Base-by-base conservation (phyloP, 2,113 vertebrate species). In the Nibea albiflora region DNA sequence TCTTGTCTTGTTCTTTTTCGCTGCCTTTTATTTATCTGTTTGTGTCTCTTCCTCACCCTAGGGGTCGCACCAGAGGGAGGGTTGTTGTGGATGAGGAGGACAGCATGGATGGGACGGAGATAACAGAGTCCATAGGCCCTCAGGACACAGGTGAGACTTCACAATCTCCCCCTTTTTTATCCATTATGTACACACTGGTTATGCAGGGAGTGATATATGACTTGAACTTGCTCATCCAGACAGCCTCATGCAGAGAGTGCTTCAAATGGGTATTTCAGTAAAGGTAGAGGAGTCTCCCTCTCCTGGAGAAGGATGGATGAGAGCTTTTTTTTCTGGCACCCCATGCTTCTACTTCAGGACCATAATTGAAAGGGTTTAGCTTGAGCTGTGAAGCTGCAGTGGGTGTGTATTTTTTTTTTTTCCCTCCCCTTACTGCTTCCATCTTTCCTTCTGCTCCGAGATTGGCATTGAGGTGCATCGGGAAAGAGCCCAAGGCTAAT, bases 41-140 rank as follows among this genome's bases (percentile, higher is more conserved):
- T 83, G 62, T 80, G 5, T 81, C 2, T 61, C 47, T 73, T 80
- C n/a, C 16, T 88, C 47, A 65, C 86, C 83, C 14, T 56, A 98
- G 98, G 96, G 97, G 96, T 96, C 97, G 97, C 90, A 97, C 95
- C 93, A 96, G 96, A 96, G 98, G 97, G 89, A 97, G 95, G 94
- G 91, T 93, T 91, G 67, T 95, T 86, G 94, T 96, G 94, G 98
- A 98, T 92, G 98, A 99, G 95, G 98, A 99, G 90, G 97, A 98
- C 95, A 98, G 97, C 93, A 97, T 96, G 96, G 98, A 99, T 92
- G 97, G 97, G 83, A 95, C 96, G 94, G 98, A 98, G 95, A 90
- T 96, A 86, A 91, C 96, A 86, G 97, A 97, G 93, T 93, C 96
- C 84, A 95, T 95, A 91, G 96, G 95, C 91, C 92, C 90, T 93